Conservation (phyloP, 1,140 invertebrate species). For the Drosophila pallidifrons region DNA sequence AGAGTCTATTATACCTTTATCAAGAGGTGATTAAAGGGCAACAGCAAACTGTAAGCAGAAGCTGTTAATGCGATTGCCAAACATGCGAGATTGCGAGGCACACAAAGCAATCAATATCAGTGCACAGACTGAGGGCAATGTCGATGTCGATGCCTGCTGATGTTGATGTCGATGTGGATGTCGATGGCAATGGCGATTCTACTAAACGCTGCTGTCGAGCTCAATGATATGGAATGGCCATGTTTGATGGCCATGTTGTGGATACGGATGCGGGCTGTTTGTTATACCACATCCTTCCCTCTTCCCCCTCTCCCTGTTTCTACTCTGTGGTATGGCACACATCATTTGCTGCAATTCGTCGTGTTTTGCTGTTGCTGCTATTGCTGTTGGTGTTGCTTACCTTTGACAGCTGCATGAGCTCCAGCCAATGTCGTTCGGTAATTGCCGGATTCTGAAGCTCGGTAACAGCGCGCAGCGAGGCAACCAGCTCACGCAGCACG, state of each 20-base stretch:
- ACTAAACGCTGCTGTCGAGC: constrained; percentile 34
- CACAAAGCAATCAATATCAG: constrained; percentile 6
- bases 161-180: too few species aligned
- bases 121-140: constrained; percentile 15
- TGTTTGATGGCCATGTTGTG: constrained; percentile 3
- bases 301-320: neutral
- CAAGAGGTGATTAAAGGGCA: neutral
- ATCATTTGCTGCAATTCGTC: constrained; percentile 7
- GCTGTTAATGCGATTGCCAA: constrained; percentile 55
- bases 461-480: constrained; percentile 91
- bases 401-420: constrained; percentile 94
- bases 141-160: too few species aligned
- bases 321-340: constrained; percentile 10
- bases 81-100: constrained; percentile 23
- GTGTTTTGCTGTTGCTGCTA: too few species aligned
- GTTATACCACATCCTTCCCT: neutral
- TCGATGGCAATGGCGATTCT: too few species aligned
- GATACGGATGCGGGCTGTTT: neutral
- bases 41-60: neutral
- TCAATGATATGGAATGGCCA: constrained; percentile 52
- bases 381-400: constrained; percentile 83
- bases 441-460: constrained; percentile 96
- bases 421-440: constrained; percentile 93
- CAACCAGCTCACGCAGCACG: constrained; percentile 91
- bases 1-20: neutral